Conservation (phyloP, 2,113 vertebrate species). For the Silurus asotus region DNA sequence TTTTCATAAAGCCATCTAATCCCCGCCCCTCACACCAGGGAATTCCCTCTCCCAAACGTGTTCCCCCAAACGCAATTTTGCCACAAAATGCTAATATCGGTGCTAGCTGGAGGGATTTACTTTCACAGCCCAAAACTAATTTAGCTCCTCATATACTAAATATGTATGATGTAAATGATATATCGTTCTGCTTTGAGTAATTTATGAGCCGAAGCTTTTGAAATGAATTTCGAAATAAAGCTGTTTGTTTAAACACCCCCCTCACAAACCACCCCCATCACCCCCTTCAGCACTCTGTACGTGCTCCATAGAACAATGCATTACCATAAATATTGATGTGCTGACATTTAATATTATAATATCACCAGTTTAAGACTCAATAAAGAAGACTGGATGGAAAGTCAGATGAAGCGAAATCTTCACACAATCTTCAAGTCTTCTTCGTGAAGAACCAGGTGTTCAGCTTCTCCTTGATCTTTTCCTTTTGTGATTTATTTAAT, state of each 20-base stretch:
- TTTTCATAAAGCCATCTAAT: constrained; percentile 48
- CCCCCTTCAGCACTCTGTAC: background rate
- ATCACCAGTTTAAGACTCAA: background rate
- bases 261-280: too few relatives aligned
- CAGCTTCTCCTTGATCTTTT: too few relatives aligned
- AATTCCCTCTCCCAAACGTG: constrained; percentile 3
- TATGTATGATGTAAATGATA: constrained; percentile 45
- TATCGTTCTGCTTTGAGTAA: constrained; percentile 26
- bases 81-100: constrained; percentile 44
- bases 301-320: background rate
- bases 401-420: background rate
- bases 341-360: constrained; percentile 37
- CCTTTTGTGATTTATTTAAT: too few relatives aligned
- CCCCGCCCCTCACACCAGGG: constrained; percentile 21
- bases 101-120: constrained; percentile 44
- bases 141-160: constrained; percentile 46
- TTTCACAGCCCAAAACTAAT: constrained; percentile 47
- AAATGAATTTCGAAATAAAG: constrained; percentile 24
- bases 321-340: constrained; percentile 36
- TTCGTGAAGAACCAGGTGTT: background rate
- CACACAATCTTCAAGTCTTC: background rate
- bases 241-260: constrained; percentile 1
- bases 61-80: constrained; percentile 38
- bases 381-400: background rate
- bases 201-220: constrained; percentile 11